Percentiles rank a stretch among this genome's conserved stretches.
Evolutionary conservation across 2,888 invertebrate genomes (phyloP).

Genomic region (Ditula angustiorana): DNA sequence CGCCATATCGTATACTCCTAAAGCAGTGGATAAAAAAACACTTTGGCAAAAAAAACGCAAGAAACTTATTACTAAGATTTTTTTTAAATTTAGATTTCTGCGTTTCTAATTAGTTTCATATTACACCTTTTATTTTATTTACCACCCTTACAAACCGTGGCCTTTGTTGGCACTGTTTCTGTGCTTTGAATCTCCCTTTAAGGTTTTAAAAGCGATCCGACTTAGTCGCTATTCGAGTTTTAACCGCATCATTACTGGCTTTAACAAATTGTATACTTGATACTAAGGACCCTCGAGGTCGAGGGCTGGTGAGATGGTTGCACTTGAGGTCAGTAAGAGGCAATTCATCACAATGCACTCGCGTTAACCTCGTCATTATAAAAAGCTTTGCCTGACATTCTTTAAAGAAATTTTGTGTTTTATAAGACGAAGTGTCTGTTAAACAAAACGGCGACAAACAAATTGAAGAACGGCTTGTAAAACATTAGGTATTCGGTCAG

Average conservation of each 20-base stretch:
- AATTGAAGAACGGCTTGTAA: no score
- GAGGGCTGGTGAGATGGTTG: not conserved
- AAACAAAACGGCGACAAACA: no score
- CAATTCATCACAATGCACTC: not conserved
- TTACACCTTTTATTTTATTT: no score
- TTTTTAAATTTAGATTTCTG: no score
- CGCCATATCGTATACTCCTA: no score
- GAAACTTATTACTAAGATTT: no score
- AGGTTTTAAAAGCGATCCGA: not conserved
- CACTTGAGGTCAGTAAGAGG: constrained; percentile 13
- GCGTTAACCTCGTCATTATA: not conserved
- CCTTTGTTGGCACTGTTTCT: not conserved
- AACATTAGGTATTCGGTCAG: no score
- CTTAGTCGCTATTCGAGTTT: not conserved
- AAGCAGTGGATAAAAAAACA: no score
- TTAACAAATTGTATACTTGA: not conserved
- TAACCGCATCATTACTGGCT: constrained; percentile 1
- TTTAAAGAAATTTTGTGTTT: not conserved
- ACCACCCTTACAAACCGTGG: not conserved
- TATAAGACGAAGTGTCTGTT: no score
- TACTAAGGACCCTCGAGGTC: not conserved
- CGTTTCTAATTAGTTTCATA: no score
- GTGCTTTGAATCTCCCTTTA: not conserved
- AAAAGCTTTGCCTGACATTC: not conserved
- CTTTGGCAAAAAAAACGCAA: no score